A percentile compares a stretch with the other conserved stretches of the same genome.
Conservation (phyloP, 2,888 invertebrate genomes). For the Lepidonotus clava region DNA sequence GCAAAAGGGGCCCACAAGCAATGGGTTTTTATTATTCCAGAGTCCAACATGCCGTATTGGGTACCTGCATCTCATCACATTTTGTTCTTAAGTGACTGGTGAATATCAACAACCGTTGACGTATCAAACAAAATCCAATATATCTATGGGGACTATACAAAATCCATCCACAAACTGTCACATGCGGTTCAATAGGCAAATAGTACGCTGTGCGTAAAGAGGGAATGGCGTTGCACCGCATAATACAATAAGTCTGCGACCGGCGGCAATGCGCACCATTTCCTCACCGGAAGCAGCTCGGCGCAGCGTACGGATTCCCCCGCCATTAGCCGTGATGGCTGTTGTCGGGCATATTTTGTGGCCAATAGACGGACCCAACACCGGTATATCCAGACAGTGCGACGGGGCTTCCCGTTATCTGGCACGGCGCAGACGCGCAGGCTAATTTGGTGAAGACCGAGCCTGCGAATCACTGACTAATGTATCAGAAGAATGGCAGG, state of each 20-base stretch:
- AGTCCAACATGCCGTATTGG: too few relatives aligned
- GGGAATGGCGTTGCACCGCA: neutral
- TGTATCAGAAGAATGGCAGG: slow-evolving; percentile 2
- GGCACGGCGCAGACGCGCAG: neutral
- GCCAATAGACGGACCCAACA: neutral
- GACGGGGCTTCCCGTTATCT: neutral
- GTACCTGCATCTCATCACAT: too few relatives aligned
- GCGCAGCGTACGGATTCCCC: neutral
- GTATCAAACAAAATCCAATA: too few relatives aligned
- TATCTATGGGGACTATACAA: too few relatives aligned
- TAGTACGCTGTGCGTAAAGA: neutral
- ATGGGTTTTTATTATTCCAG: too few relatives aligned
- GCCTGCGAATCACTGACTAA: neutral
- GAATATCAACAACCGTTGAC: too few relatives aligned
- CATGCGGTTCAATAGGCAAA: too few relatives aligned
- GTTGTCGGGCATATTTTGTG: neutral
- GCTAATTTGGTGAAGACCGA: neutral
- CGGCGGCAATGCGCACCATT: neutral
- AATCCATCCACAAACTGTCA: too few relatives aligned
- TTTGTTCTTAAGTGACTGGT: too few relatives aligned
- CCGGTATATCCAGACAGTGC: too few relatives aligned
- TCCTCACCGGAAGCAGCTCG: neutral
- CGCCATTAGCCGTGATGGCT: neutral
- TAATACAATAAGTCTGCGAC: neutral
- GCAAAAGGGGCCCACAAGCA: too few relatives aligned